Percentiles rank a stretch among this genome's conserved stretches.
Conservation (phyloP, 2,113 vertebrate species). For the Cepphus grylle region DNA sequence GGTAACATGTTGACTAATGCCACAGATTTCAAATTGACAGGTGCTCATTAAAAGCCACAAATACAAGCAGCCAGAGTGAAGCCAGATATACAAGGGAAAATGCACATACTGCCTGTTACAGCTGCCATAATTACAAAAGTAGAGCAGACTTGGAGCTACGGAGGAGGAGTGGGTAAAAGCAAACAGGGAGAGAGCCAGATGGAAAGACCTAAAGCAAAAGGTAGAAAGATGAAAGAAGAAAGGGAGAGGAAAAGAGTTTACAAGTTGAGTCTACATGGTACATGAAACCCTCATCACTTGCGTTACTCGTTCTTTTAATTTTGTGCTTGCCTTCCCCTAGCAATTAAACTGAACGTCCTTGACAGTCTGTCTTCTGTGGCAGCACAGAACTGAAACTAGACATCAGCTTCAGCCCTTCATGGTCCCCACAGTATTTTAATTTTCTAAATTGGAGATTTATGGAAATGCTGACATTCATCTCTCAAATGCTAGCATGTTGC, state of each 20-base stretch:
- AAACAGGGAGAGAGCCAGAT: not conserved
- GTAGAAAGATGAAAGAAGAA: not conserved
- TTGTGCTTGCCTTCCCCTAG: not conserved
- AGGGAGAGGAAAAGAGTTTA: not conserved
- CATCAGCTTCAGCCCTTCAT: not conserved
- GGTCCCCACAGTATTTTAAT: conserved; percentile 35
- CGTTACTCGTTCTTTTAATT: not conserved
- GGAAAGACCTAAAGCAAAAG: not conserved
- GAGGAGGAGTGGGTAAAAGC: not conserved
- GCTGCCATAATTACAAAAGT: not conserved
- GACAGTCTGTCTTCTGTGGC: conserved; percentile 6
- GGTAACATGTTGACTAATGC: conserved; percentile 5
- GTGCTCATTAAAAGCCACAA: conserved; percentile 10
- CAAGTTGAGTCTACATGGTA: not conserved
- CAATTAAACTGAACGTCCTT: conserved; percentile 43
- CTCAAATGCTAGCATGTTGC: not conserved
- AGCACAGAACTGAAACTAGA: conserved; percentile 17
- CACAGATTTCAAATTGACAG: not conserved
- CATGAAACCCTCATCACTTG: not conserved
- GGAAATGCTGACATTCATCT: conserved; percentile 58
- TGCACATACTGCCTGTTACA: not conserved
- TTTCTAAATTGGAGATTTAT: conserved; percentile 55
- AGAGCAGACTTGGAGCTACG: not conserved
- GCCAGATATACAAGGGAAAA: not conserved
- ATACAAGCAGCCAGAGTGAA: not conserved